phyloP scores from a whole-genome alignment of 2,113 vertebrate species.

The Oncorhynchus tshawytscha region DNA sequence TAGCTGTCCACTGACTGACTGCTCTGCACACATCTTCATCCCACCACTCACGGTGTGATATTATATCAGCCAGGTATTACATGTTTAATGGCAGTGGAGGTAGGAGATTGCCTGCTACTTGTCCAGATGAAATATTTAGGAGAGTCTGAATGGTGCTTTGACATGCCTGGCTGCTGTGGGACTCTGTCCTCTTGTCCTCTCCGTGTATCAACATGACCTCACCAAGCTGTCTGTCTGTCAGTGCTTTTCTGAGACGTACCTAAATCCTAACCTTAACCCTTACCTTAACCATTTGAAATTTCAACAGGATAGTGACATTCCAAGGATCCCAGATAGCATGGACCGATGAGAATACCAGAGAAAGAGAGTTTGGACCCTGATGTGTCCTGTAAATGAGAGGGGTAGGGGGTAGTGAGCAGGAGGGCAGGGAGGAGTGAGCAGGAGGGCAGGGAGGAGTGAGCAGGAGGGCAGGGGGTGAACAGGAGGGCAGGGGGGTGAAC shows the following conservation, averaged over 20 bases:
- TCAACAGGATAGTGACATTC: neutral
- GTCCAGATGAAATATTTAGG: conserved; percentile 77
- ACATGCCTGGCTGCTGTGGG: conserved; percentile 61
- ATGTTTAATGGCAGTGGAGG: conserved; percentile 71
- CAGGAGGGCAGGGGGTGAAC: no score
- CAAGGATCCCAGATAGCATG: neutral
- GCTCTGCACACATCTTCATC: conserved; percentile 26
- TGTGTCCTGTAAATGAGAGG: conserved; percentile 49
- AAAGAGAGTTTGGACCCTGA: conserved; percentile 27
- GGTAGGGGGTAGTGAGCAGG: neutral
- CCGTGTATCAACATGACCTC: conserved; percentile 43
- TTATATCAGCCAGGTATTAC: conserved; percentile 62
- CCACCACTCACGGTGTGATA: conserved; percentile 57
- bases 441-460: no score
- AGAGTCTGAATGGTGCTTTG: conserved; percentile 60
- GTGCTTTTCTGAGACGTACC: neutral
- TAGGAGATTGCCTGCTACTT: conserved; percentile 70
- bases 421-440: no score
- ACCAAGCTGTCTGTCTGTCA: conserved; percentile 53
- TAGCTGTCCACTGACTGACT: conserved; percentile 18
- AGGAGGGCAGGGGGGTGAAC: no score
- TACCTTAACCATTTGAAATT: neutral
- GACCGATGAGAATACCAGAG: conserved; percentile 16
- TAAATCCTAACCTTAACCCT: neutral
- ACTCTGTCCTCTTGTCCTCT: conserved; percentile 26